A percentile compares a stretch with the other conserved stretches of the same genome.
phyloP scores from a whole-genome alignment of 2,113 vertebrate genomes.

The Boleophthalmus pectinirostris region DNA sequence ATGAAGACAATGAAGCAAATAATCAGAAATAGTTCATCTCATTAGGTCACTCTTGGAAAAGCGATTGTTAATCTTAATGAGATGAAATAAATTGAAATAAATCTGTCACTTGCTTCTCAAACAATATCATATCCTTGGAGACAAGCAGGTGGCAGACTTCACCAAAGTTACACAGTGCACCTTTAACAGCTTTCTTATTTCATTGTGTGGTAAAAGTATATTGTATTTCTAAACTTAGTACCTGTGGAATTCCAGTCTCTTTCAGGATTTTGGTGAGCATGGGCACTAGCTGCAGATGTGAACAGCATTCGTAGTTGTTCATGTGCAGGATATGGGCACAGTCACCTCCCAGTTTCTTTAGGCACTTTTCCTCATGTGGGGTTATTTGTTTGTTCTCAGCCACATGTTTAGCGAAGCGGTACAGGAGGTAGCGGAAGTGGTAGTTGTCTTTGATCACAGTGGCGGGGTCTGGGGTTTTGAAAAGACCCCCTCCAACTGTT shows the following conservation, averaged over 20 bases:
- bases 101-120: too few species aligned
- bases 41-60: too few species aligned
- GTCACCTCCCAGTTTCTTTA: slow-evolving; percentile 71
- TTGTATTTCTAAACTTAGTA: slow-evolving; percentile 37
- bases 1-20: too few species aligned
- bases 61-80: too few species aligned
- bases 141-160: too few species aligned
- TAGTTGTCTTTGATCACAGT: slow-evolving; percentile 68
- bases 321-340: slow-evolving; percentile 77
- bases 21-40: too few species aligned
- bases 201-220: too few species aligned
- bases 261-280: slow-evolving; percentile 78
- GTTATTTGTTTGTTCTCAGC: slow-evolving; percentile 56
- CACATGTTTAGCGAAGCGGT: slow-evolving; percentile 77
- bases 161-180: too few species aligned
- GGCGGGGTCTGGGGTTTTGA: slow-evolving; percentile 48
- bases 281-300: slow-evolving; percentile 76
- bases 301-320: slow-evolving; percentile 59
- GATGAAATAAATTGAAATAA: too few species aligned
- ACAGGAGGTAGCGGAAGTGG: slow-evolving; percentile 81
- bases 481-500: slow-evolving; percentile 45
- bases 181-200: too few species aligned
- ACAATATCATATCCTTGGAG: too few species aligned
- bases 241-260: slow-evolving; percentile 73
- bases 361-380: slow-evolving; percentile 35